phyloP scores from a whole-genome alignment of 2,888 invertebrate species.

The Nephrotoma guestfalica region DNA sequence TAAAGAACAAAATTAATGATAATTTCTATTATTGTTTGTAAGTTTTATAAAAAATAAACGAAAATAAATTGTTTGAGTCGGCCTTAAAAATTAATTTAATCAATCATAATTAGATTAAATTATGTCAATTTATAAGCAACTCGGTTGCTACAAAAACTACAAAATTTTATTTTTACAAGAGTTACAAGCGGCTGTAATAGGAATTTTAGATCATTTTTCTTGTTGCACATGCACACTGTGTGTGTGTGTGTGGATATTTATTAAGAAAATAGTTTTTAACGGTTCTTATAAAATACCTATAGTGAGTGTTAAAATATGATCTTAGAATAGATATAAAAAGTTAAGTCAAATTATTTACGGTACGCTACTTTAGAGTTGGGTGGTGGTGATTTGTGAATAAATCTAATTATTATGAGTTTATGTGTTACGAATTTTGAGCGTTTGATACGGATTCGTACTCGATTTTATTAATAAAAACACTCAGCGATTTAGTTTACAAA shows the following conservation, averaged over 20 bases:
- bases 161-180: background rate
- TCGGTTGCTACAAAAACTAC: background rate
- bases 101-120: background rate
- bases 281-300: background rate
- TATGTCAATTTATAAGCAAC: background rate
- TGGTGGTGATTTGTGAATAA: background rate
- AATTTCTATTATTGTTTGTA: background rate
- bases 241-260: too few relatives aligned
- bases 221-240: too few relatives aligned
- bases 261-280: background rate
- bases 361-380: background rate
- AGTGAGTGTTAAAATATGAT: background rate
- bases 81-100: background rate
- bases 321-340: too few relatives aligned
- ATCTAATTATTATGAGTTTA: too few relatives aligned
- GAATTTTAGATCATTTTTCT: too few relatives aligned
- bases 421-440: too few relatives aligned
- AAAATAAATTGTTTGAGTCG: background rate
- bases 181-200: too few relatives aligned
- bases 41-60: background rate
- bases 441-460: too few relatives aligned
- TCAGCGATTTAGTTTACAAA: too few relatives aligned
- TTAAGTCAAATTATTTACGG: background rate
- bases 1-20: background rate
- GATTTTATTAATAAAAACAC: too few relatives aligned